Percentiles rank a stretch among this genome's conserved stretches.
These are phyloP conservation scores for Drosophila tani DNA, from an alignment of 1,140 invertebrate species.

Conservation along the genomic window DNA sequence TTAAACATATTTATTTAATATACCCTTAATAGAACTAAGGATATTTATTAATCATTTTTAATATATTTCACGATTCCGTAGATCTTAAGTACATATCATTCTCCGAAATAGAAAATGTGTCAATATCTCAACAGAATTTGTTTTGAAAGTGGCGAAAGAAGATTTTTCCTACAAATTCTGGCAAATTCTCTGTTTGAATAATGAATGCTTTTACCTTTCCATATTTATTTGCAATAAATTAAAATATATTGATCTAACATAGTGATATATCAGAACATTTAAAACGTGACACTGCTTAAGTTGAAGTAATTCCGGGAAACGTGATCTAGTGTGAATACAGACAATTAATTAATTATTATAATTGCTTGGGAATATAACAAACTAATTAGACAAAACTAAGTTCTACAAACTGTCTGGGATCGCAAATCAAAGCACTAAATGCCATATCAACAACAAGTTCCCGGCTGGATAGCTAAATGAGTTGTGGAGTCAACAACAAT, in stretches of 20 bases:
- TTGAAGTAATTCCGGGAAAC: not conserved
- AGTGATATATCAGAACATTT: too few relatives aligned
- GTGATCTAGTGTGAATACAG: not conserved
- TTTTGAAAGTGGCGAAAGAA: not conserved
- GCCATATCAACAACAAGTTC: conserved; percentile 25
- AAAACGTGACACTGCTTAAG: too few relatives aligned
- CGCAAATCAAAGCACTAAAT: conserved; percentile 13
- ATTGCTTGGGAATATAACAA: not conserved
- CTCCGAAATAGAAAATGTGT: too few relatives aligned
- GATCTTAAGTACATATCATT: too few relatives aligned
- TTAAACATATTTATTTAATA: too few relatives aligned
- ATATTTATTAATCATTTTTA: too few relatives aligned
- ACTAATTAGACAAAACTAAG: not conserved
- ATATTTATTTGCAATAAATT: not conserved
- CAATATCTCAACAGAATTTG: not conserved
- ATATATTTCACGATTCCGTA: too few relatives aligned
- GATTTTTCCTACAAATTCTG: not conserved
- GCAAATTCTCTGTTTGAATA: not conserved
- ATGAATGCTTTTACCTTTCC: not conserved
- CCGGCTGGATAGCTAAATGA: conserved; percentile 12
- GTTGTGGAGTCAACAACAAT: conserved; percentile 18
- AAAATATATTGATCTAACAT: not conserved
- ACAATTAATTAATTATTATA: not conserved
- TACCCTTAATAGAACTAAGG: too few relatives aligned
- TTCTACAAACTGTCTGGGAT: not conserved